Evolutionary conservation across 1,140 invertebrate species (phyloP).

Genomic region (Bacillus rossius): DNA sequence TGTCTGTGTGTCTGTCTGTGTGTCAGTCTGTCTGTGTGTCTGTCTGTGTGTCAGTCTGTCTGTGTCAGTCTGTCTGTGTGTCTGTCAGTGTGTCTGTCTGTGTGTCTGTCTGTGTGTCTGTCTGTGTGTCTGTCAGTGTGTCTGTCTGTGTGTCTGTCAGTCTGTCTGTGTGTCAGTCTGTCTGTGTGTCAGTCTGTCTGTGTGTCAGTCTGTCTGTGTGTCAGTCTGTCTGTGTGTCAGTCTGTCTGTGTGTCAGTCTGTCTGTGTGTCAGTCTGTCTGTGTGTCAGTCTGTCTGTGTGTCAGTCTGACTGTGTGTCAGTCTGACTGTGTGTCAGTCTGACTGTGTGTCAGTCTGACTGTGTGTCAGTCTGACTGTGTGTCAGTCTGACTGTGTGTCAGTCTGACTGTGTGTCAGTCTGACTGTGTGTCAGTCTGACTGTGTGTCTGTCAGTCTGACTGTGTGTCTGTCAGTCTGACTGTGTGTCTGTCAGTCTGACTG

Average conservation of each 20-base stretch:
- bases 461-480: slow-evolving; percentile 24
- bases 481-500: slow-evolving; percentile 22
- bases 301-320: neutral
- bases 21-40: neutral
- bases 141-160: slow-evolving; percentile 24
- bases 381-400: slow-evolving; percentile 20
- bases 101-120: slow-evolving; percentile 23
- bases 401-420: slow-evolving; percentile 24
- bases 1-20: neutral
- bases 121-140: slow-evolving; percentile 25
- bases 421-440: slow-evolving; percentile 2
- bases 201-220: slow-evolving; percentile 25
- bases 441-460: slow-evolving; percentile 28
- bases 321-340: neutral
- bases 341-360: neutral
- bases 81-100: slow-evolving; percentile 24
- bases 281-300: neutral
- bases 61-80: slow-evolving; percentile 17
- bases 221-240: slow-evolving; percentile 21
- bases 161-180: slow-evolving; percentile 27
- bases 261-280: slow-evolving; percentile 24
- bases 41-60: neutral
- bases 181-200: slow-evolving; percentile 24
- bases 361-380: too few relatives aligned
- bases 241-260: slow-evolving; percentile 18